phyloP scores from a whole-genome alignment of 2,888 invertebrate genomes.

The Spilarctia lutea region DNA sequence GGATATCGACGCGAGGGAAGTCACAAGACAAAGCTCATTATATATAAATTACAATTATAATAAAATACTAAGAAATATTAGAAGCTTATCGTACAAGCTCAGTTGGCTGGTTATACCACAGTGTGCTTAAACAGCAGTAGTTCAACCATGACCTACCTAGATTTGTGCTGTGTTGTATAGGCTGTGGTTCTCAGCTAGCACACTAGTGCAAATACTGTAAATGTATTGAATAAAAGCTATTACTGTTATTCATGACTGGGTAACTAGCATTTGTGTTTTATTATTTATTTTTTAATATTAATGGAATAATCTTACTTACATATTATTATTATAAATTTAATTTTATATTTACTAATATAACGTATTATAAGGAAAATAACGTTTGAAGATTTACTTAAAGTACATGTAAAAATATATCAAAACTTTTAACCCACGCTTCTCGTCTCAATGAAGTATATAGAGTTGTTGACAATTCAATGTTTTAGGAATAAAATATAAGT shows the following conservation, averaged over 20 bases:
- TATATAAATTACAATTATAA: neutral
- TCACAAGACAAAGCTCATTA: neutral
- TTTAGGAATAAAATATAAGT: too few relatives aligned
- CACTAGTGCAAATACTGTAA: slow-evolving; percentile 22
- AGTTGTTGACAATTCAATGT: too few relatives aligned
- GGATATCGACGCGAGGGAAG: neutral
- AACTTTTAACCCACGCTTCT: too few relatives aligned
- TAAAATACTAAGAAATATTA: neutral
- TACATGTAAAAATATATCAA: too few relatives aligned
- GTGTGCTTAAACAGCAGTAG: slow-evolving; percentile 18
- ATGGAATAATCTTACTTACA: too few relatives aligned
- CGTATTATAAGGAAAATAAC: too few relatives aligned
- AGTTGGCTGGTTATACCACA: slow-evolving; percentile 15
- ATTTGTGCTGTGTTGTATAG: slow-evolving; percentile 16
- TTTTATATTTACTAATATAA: too few relatives aligned
- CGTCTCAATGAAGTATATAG: too few relatives aligned
- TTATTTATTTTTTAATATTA: neutral
- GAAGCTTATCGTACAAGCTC: neutral
- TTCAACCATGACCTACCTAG: slow-evolving; percentile 40
- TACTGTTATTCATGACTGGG: slow-evolving; percentile 29
- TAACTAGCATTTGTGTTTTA: slow-evolving; percentile 28
- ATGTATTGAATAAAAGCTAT: neutral
- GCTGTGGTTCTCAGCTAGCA: slow-evolving; percentile 28
- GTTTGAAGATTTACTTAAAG: too few relatives aligned
- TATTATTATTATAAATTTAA: too few relatives aligned